A percentile compares a stretch with the other conserved stretches of the same genome.
phyloP scores from a whole-genome alignment of 1,140 invertebrate genomes.

The Phymastichus coffea region DNA sequence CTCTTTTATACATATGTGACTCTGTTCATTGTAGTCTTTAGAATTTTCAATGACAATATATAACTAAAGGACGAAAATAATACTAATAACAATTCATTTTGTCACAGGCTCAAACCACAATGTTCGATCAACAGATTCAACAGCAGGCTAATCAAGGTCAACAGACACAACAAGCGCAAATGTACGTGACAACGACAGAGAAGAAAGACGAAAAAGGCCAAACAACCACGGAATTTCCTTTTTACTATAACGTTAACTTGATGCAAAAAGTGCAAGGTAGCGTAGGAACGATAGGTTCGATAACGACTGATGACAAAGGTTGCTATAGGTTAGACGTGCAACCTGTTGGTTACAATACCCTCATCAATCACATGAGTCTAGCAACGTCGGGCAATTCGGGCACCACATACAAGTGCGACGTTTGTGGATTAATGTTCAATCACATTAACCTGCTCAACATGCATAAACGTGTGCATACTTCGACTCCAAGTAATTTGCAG shows the following conservation, averaged over 20 bases:
- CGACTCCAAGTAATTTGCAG: slow-evolving; percentile 58
- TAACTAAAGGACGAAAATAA: too few species aligned
- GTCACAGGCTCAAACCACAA: slow-evolving; percentile 45
- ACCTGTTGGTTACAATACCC: slow-evolving; percentile 59
- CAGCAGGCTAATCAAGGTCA: slow-evolving; percentile 55
- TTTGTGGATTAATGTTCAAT: slow-evolving; percentile 79
- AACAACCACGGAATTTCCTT: slow-evolving; percentile 56
- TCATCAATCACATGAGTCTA: slow-evolving; percentile 61
- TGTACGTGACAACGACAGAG: slow-evolving; percentile 51
- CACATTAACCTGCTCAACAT: slow-evolving; percentile 76
- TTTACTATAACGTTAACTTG: slow-evolving; percentile 62
- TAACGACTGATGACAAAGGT: slow-evolving; percentile 56
- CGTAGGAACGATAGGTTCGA: slow-evolving; percentile 53
- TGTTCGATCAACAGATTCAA: slow-evolving; percentile 57
- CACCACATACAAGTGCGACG: slow-evolving; percentile 83
- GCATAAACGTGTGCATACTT: slow-evolving; percentile 76
- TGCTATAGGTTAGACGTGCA: slow-evolving; percentile 62
- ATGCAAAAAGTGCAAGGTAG: slow-evolving; percentile 57
- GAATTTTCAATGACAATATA: too few species aligned
- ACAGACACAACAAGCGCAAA: slow-evolving; percentile 54
- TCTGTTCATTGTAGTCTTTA: too few species aligned
- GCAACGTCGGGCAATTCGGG: slow-evolving; percentile 69
- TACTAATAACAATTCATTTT: too few species aligned
- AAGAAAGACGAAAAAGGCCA: slow-evolving; percentile 55
- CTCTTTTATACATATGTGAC: too few species aligned